Evolutionary conservation across 1,140 invertebrate species (phyloP).

Genomic region (Kradibia gibbosae): DNA sequence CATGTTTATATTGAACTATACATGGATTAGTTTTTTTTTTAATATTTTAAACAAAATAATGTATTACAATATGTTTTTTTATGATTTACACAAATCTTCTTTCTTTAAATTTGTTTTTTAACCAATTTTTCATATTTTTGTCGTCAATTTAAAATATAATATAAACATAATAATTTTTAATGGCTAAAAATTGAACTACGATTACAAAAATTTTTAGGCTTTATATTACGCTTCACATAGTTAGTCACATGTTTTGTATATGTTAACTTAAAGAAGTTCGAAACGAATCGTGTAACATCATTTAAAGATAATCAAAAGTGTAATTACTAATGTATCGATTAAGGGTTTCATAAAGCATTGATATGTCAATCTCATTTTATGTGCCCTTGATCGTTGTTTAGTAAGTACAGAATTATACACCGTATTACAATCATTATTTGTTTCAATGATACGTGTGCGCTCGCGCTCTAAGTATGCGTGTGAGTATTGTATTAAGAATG

Average conservation of each 20-base stretch:
- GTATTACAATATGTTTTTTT: no score
- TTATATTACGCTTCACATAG: no score
- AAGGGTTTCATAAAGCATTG: constrained; percentile 4
- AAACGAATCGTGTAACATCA: not conserved
- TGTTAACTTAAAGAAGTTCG: not conserved
- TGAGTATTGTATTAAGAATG: not conserved
- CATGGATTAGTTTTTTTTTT: no score
- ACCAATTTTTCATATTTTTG: no score
- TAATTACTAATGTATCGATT: not conserved
- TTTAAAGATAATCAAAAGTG: not conserved
- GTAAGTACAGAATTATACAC: not conserved
- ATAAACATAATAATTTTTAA: no score
- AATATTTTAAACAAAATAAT: no score
- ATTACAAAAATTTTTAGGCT: no score
- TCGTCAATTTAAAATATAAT: no score
- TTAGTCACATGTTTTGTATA: not conserved
- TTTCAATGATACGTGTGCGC: not conserved
- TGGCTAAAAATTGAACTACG: no score
- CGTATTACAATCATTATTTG: not conserved
- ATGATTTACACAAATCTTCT: no score
- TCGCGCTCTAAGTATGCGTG: not conserved
- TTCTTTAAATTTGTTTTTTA: no score
- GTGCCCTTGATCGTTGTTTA: not conserved
- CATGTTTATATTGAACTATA: no score
- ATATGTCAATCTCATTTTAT: constrained; percentile 4